Percentiles rank a stretch among this genome's conserved stretches.
Conservation (phyloP, 2,888 invertebrate species). For the Caradrina kadenii region DNA sequence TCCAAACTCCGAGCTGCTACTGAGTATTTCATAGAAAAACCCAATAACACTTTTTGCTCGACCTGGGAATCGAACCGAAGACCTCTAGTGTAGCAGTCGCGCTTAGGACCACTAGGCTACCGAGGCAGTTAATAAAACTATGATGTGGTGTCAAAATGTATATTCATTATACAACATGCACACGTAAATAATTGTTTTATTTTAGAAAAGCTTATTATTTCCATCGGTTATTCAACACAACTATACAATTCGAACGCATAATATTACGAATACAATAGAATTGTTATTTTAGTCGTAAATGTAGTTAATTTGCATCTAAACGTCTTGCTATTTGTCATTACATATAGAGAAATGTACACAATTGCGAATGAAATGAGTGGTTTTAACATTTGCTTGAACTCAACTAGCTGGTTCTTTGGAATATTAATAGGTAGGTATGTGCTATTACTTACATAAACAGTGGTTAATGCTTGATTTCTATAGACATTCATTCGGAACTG, state of each 20-base stretch:
- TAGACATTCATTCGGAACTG: constrained; percentile 11
- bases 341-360: constrained; percentile 24
- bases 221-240: constrained; percentile 26
- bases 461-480: constrained; percentile 23
- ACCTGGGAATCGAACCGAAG: too few relatives aligned
- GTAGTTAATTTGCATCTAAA: constrained; percentile 50
- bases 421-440: constrained; percentile 11
- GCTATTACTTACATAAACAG: constrained; percentile 12
- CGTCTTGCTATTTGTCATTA: constrained; percentile 22
- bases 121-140: too few relatives aligned
- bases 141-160: background rate
- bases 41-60: too few relatives aligned
- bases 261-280: constrained; percentile 36
- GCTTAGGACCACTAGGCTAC: too few relatives aligned
- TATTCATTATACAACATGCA: background rate
- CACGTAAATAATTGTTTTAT: background rate
- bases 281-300: constrained; percentile 28
- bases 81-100: too few relatives aligned
- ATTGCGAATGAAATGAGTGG: constrained; percentile 19
- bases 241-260: background rate
- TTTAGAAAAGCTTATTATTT: constrained; percentile 26
- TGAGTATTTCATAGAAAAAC: too few relatives aligned
- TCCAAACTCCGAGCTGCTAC: too few relatives aligned
- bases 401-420: background rate
- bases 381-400: constrained; percentile 24